These are phyloP conservation scores for Pseudomyrmex dendroicus DNA, from an alignment of 1,140 invertebrate genomes.

Conservation along the genomic window DNA sequence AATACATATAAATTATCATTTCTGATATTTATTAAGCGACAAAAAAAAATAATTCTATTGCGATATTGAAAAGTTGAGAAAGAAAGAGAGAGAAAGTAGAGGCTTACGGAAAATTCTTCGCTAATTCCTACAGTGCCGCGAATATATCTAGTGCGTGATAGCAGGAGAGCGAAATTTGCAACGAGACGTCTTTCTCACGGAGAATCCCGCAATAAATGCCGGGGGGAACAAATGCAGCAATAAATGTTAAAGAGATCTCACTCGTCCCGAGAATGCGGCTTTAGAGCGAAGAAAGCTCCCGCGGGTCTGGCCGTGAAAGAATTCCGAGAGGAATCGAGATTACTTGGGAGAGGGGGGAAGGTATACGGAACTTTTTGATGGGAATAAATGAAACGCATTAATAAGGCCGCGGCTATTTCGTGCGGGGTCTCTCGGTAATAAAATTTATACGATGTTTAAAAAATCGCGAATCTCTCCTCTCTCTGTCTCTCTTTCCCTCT, in stretches of 20 bases:
- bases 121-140: constrained; percentile 2
- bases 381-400: constrained; percentile 65
- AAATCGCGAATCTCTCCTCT: constrained; percentile 6
- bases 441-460: constrained; percentile 59
- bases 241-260: constrained; percentile 64
- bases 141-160: constrained; percentile 12
- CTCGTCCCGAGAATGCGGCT: constrained; percentile 53
- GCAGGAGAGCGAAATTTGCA: constrained; percentile 44
- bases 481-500: too few relatives aligned
- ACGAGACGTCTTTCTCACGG: constrained; percentile 41
- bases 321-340: constrained; percentile 47
- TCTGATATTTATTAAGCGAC: too few relatives aligned
- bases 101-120: constrained; percentile 3
- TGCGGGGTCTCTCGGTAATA: constrained; percentile 58
- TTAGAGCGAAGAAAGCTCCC: constrained; percentile 41
- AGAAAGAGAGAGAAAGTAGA: not conserved
- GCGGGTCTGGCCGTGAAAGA: constrained; percentile 39
- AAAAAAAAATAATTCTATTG: too few relatives aligned
- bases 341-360: constrained; percentile 3
- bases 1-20: too few relatives aligned
- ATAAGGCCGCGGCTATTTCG: constrained; percentile 52
- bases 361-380: constrained; percentile 45
- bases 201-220: constrained; percentile 56
- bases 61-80: too few relatives aligned
- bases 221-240: constrained; percentile 59